These are phyloP conservation scores for Fundulus diaphanus DNA, from an alignment of 2,797 vertebrate genomes.

Conservation along the genomic window DNA sequence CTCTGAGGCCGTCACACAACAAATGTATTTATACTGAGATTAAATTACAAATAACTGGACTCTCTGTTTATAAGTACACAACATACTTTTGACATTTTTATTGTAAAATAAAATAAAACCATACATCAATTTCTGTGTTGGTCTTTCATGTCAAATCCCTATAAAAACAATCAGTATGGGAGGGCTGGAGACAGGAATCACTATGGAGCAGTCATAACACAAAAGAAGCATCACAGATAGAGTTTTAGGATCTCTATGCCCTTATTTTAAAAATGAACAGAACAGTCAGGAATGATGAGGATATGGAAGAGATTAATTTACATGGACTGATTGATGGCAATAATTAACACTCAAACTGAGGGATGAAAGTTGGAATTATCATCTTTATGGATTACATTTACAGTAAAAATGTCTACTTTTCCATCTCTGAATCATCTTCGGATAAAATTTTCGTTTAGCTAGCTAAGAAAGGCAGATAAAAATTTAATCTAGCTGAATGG, in stretches of 20 bases:
- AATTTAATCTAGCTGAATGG: neutral
- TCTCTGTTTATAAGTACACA: too few relatives aligned
- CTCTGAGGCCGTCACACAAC: too few relatives aligned
- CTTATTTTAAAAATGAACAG: slow-evolving; percentile 25
- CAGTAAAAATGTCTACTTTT: neutral
- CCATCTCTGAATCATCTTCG: neutral
- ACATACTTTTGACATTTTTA: neutral
- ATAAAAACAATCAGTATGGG: neutral
- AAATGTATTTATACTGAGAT: too few relatives aligned
- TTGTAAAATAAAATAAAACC: neutral
- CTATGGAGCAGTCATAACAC: neutral
- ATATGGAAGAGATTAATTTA: slow-evolving; percentile 41
- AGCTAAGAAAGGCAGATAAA: neutral
- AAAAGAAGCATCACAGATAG: neutral
- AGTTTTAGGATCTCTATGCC: neutral
- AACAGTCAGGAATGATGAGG: slow-evolving; percentile 28
- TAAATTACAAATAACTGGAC: too few relatives aligned
- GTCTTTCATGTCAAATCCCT: neutral
- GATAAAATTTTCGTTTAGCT: neutral
- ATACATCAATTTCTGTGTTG: neutral
- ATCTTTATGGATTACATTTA: neutral
- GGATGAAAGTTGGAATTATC: neutral
- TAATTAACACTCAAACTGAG: neutral
- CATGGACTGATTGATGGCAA: neutral
- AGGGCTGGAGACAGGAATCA: neutral